These are phyloP conservation scores for Gymnothorax reevesii DNA, from an alignment of 2,797 vertebrate species.

Conservation along the genomic window DNA sequence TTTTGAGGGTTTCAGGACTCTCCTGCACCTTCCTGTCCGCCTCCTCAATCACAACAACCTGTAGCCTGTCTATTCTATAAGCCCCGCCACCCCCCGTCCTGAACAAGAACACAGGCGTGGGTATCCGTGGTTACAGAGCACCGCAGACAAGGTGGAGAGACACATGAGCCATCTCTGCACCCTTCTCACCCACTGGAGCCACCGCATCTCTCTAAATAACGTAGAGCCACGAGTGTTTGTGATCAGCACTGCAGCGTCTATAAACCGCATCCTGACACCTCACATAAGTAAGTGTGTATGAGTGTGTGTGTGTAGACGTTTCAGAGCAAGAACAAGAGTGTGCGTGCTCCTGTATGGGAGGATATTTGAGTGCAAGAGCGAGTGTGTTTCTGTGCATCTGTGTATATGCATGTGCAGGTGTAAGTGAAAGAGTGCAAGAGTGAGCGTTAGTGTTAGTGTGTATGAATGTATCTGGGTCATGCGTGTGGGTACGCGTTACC, in stretches of 20 bases:
- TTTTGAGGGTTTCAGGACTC: background rate
- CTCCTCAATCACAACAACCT: background rate
- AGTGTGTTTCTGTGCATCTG: too few species aligned
- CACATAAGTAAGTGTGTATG: background rate
- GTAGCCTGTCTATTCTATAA: background rate
- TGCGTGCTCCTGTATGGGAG: too few species aligned
- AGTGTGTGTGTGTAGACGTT: too few species aligned
- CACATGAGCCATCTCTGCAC: background rate
- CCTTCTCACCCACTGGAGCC: background rate
- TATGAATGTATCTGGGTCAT: too few species aligned
- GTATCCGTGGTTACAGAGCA: background rate
- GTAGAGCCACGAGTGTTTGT: background rate
- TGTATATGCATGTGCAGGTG: too few species aligned
- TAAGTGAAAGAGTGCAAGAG: too few species aligned
- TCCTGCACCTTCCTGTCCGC: background rate
- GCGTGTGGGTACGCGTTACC: too few species aligned
- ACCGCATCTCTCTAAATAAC: background rate
- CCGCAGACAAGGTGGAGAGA: background rate
- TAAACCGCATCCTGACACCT: constrained; percentile 3
- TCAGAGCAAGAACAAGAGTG: too few species aligned
- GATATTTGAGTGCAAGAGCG: too few species aligned
- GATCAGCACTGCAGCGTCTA: background rate
- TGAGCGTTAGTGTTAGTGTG: too few species aligned
- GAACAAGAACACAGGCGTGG: background rate
- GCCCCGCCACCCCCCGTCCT: background rate